Base-by-base conservation (phyloP, 2,113 vertebrate genomes). In the Oncorhynchus kisutch region DNA sequence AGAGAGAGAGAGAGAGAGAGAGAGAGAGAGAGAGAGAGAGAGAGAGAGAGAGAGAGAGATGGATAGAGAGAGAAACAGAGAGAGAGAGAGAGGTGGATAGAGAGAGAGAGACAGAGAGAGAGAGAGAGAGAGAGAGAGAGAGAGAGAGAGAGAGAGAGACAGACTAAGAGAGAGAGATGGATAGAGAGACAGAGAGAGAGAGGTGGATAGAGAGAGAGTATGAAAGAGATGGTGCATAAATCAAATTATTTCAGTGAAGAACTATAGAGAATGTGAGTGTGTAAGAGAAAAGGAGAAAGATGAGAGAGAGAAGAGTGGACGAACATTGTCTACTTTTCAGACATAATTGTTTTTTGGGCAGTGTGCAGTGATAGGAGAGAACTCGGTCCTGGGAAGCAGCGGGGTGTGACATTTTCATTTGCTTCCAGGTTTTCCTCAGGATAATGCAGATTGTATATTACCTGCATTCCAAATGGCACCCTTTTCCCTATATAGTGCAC, bases 401-500 rank as follows among this genome's bases (percentile, higher is more conserved):
- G 78, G 72, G 78, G 68, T 81, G 77, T 88, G 81, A 90, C 83
- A 85, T 85, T 82, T 84, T 74, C 73, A 88, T 86, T 87, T 87
- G 77, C 72, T 85, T 54, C 8, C 25, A 77, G 79, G 59, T 75
- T 86, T 69, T 75, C 69, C n/a, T n/a, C 51, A 70, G 74, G 78
- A 74, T 79, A 57, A 79, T 76, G 59, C 76, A 75, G 71, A 87
- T 76, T 78, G 68, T 74, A 27, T 27, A 2, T 81, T 81, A 2
- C 0, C 7, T 39, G 34, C 9, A 8, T 39, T 2, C 34, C 34
- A 8, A 39, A 39, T 39, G 7, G 76, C 3, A 39, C 34, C 7
- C 7, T 39, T 8, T 39, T 39, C 34, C 34, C 6, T 39, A 39
- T 39, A 39, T 39, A 27, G 25, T 25, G 25, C 25, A 2, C 25